Evolutionary conservation across 1,140 invertebrate genomes (phyloP).

Genomic region (Phymastichus coffea): DNA sequence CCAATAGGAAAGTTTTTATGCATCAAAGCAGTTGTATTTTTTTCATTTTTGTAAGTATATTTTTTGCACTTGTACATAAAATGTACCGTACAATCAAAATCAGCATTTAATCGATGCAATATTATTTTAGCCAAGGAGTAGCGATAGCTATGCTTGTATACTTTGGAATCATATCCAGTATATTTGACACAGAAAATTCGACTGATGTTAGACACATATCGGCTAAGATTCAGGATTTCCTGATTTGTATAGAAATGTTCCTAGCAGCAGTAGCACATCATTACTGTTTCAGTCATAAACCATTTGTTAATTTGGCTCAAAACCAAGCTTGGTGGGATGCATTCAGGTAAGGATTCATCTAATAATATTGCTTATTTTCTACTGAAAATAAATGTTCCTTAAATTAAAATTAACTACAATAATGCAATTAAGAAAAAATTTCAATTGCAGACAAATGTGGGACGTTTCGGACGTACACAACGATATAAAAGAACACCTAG

Average conservation of each 20-base stretch:
- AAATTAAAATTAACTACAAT: too few species aligned
- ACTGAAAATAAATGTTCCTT: too few species aligned
- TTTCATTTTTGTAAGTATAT: slow-evolving; percentile 92
- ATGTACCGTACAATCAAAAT: background rate
- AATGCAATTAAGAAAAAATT: too few species aligned
- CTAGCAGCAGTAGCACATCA: slow-evolving; percentile 92
- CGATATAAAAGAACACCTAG: slow-evolving; percentile 89
- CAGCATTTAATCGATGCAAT: background rate
- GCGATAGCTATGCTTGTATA: slow-evolving; percentile 85
- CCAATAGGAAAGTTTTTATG: slow-evolving; percentile 96
- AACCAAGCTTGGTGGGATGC: slow-evolving; percentile 63
- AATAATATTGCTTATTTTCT: too few species aligned
- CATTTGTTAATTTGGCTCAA: slow-evolving; percentile 66
- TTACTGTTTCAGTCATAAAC: slow-evolving; percentile 90
- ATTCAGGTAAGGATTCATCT: slow-evolving; percentile 43
- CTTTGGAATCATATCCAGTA: slow-evolving; percentile 69
- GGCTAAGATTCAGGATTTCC: slow-evolving; percentile 87
- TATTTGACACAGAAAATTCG: slow-evolving; percentile 66
- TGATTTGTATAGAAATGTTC: slow-evolving; percentile 98
- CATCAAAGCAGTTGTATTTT: slow-evolving; percentile 97
- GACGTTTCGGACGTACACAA: slow-evolving; percentile 91
- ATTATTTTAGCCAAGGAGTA: slow-evolving; percentile 79
- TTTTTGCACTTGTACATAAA: background rate
- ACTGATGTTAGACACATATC: slow-evolving; percentile 71
- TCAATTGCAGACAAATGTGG: slow-evolving; percentile 67